Percentiles rank a stretch among this genome's conserved stretches.
phyloP scores from a whole-genome alignment of 35 echinoderm and acorn worm species.

The Ophioderma brevispina region DNA sequence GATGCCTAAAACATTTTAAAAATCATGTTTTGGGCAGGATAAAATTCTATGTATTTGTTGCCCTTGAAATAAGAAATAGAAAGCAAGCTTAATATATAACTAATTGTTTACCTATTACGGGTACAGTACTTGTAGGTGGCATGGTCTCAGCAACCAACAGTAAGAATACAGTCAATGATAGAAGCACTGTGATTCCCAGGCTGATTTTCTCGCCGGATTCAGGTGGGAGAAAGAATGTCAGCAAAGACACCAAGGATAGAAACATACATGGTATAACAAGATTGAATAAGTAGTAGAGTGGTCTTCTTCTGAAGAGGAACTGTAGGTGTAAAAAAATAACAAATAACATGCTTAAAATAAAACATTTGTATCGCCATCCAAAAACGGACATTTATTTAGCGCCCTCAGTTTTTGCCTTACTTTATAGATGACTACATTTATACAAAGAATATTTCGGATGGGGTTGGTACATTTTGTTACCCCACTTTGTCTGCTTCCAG shows the following conservation, averaged over 20 bases:
- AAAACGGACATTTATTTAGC: too few species aligned
- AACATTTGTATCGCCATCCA: neutral
- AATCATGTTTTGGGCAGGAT: too few species aligned
- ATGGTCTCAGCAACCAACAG: slow-evolving; percentile 91
- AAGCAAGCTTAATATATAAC: too few species aligned
- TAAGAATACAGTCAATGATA: slow-evolving; percentile 89
- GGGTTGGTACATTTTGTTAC: too few species aligned
- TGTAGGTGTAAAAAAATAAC: slow-evolving; percentile 18
- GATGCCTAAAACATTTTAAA: too few species aligned
- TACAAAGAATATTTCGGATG: neutral
- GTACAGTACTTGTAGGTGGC: slow-evolving; percentile 91
- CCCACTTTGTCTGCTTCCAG: too few species aligned
- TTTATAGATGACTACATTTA: neutral
- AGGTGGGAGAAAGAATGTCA: slow-evolving; percentile 90
- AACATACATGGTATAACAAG: slow-evolving; percentile 82
- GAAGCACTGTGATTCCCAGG: slow-evolving; percentile 83
- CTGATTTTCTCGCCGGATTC: slow-evolving; percentile 95
- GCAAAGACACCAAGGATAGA: slow-evolving; percentile 86
- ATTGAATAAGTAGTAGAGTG: slow-evolving; percentile 92
- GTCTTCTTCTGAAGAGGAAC: slow-evolving; percentile 73
- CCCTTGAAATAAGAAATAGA: too few species aligned
- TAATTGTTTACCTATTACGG: slow-evolving; percentile 87
- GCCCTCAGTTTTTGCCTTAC: too few species aligned
- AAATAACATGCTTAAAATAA: neutral
- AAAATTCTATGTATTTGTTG: too few species aligned